These are phyloP conservation scores for Drepana arcuata DNA, from an alignment of 1,140 invertebrate species.

Conservation along the genomic window DNA sequence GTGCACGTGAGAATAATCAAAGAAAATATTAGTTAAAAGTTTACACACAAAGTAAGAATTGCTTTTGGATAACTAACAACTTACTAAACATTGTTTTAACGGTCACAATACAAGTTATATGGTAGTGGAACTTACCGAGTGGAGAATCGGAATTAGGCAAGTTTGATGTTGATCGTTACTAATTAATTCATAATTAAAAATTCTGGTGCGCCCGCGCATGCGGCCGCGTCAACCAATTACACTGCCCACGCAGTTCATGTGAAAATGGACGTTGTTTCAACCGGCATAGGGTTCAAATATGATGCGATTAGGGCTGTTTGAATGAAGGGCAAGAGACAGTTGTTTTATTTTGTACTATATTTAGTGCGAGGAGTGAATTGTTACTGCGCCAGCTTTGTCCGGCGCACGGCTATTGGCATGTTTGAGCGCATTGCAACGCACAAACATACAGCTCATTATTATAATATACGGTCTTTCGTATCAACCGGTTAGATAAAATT, in stretches of 20 bases:
- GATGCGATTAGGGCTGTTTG: slow-evolving; percentile 26
- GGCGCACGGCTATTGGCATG: slow-evolving; percentile 39
- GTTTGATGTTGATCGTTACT: slow-evolving; percentile 58
- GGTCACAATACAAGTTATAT: too few relatives aligned
- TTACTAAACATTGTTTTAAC: too few relatives aligned
- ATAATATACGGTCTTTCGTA: too few relatives aligned
- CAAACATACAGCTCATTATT: too few relatives aligned
- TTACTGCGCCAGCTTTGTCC: slow-evolving; percentile 61
- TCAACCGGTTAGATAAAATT: too few relatives aligned
- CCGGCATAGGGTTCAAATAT: slow-evolving; percentile 28
- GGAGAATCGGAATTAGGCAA: slow-evolving; percentile 48
- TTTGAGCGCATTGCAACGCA: slow-evolving; percentile 17
- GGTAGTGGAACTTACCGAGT: too few relatives aligned
- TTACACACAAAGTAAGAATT: too few relatives aligned
- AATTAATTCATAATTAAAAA: slow-evolving; percentile 72
- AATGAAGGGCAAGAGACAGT: slow-evolving; percentile 69
- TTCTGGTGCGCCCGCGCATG: slow-evolving; percentile 63
- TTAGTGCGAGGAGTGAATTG: slow-evolving; percentile 63
- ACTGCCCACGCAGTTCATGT: slow-evolving; percentile 21
- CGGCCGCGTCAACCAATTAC: slow-evolving; percentile 59
- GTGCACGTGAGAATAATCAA: too few relatives aligned
- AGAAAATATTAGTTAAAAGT: too few relatives aligned
- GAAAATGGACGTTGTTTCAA: slow-evolving; percentile 37
- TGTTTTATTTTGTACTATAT: slow-evolving; percentile 71
- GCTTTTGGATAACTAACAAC: too few relatives aligned